Base-by-base conservation (phyloP, 2,113 vertebrate species). In the Agapornis roseicollis region DNA sequence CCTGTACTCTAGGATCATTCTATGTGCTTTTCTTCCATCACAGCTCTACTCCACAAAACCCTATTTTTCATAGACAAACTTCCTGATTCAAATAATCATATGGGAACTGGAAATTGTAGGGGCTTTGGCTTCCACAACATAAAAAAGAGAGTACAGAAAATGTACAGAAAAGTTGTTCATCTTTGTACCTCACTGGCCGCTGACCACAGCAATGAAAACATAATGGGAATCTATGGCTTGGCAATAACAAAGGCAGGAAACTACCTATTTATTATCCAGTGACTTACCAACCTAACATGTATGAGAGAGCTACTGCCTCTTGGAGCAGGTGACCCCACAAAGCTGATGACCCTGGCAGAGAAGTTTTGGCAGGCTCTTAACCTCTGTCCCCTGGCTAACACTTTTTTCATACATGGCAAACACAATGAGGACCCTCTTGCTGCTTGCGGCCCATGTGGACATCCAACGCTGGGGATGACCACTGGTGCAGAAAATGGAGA, bases 351-450 rank as follows among this genome's bases (percentile, higher is more conserved):
- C 24, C 47, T 31, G 24, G 56, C 31, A 89, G 73, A 70, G 89
- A 63, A 44, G 20, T 6, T 78, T 79, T 44, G 73, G 20, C 70
- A 73, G 80, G 17, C 27, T 35, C n/a, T 44, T 24, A 44, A n/a
- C 6, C 39, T 27, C 37, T 58, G 13, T 37, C 11, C 23, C 17
- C 22, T 16, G 41, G 19, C 39, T 39, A 64, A 31, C 65, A 31
- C 41, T 71, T 44, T 41, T 7, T 63, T 25, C 52, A 44, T 37
- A 28, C 0, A 0, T 10, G 8, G 20, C 0, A 0, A 83, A 82
- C n/a, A 24, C 84, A 58, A 13, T 11, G 18, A 70, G 18, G n/a
- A 78, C 5, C 17, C 37, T 73, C 60, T 19, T 66, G 77, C 41
- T 89, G 72, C 28, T 70, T 20, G 41, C 84, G 65, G 65, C 60